These are phyloP conservation scores for Diprion similis DNA, from an alignment of 1,140 invertebrate genomes.

Conservation along the genomic window DNA sequence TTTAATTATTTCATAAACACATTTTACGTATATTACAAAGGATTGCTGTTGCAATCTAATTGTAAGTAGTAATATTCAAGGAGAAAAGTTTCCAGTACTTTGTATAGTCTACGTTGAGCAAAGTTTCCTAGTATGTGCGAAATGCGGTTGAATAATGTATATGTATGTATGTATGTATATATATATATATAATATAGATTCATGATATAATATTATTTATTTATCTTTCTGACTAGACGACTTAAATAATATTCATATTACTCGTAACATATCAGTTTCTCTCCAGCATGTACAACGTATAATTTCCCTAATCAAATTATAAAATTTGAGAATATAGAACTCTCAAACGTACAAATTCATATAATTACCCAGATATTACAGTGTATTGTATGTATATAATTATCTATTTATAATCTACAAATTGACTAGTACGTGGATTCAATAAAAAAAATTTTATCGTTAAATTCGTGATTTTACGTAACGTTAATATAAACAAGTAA, in stretches of 20 bases:
- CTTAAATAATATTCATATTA: not conserved
- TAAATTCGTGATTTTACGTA: not conserved
- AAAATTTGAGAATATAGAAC: not conserved
- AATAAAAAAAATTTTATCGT: not conserved
- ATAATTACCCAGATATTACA: too few relatives aligned
- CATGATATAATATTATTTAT: not conserved
- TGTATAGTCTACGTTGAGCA: constrained; percentile 33
- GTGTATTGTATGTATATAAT: not conserved
- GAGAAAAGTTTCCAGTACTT: not conserved
- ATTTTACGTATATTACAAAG: constrained; percentile 25
- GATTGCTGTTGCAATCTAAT: not conserved
- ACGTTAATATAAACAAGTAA: constrained; percentile 2
- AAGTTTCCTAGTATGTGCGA: constrained; percentile 38
- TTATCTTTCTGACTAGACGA: constrained; percentile 3
- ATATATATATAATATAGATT: not conserved
- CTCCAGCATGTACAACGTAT: not conserved
- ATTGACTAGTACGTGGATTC: constrained; percentile 5
- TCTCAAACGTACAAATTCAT: too few relatives aligned
- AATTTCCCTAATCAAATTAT: not conserved
- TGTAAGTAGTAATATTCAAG: too few relatives aligned
- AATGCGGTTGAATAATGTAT: not conserved
- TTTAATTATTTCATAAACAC: constrained; percentile 41
- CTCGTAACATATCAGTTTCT: not conserved
- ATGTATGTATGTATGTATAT: not conserved
- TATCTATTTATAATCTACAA: constrained; percentile 6